Evolutionary conservation across 1,140 invertebrate genomes (phyloP).

Genomic region (Euschistus heros): DNA sequence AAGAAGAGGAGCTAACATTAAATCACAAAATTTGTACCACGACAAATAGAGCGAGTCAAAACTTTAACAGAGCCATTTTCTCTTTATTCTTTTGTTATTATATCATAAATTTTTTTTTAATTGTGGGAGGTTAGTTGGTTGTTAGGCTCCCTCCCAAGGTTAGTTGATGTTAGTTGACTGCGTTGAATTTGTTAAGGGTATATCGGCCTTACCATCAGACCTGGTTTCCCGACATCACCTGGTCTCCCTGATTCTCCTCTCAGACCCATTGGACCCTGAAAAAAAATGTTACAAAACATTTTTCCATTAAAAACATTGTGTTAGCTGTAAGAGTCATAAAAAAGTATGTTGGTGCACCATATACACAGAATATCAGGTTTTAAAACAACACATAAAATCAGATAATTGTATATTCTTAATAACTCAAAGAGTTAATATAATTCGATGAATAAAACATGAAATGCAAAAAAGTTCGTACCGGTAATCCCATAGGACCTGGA

Average conservation of each 20-base stretch:
- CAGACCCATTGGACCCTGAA: constrained; percentile 77
- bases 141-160: constrained; percentile 2
- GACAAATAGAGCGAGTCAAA: constrained; percentile 8
- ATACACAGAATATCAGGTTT: no score
- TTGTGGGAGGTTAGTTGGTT: neutral
- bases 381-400: no score
- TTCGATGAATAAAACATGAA: neutral
- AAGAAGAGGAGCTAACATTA: constrained; percentile 3
- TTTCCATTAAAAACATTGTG: neutral
- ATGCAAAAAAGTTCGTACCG: constrained; percentile 54
- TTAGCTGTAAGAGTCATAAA: no score
- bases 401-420: no score
- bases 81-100: neutral
- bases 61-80: neutral
- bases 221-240: constrained; percentile 64
- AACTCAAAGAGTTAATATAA: no score
- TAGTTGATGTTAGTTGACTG: constrained; percentile 12
- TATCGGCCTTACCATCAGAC: constrained; percentile 56
- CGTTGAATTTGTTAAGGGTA: constrained; percentile 27
- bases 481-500: constrained; percentile 87
- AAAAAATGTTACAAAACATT: constrained; percentile 26
- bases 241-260: constrained; percentile 65
- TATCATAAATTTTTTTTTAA: no score
- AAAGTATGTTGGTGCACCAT: no score
- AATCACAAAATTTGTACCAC: constrained; percentile 10